Evolutionary conservation across 2,113 vertebrate species (phyloP), one percentile per base, ranked within the genome.

Genomic region (Halichoeres trimaculatus): DNA sequence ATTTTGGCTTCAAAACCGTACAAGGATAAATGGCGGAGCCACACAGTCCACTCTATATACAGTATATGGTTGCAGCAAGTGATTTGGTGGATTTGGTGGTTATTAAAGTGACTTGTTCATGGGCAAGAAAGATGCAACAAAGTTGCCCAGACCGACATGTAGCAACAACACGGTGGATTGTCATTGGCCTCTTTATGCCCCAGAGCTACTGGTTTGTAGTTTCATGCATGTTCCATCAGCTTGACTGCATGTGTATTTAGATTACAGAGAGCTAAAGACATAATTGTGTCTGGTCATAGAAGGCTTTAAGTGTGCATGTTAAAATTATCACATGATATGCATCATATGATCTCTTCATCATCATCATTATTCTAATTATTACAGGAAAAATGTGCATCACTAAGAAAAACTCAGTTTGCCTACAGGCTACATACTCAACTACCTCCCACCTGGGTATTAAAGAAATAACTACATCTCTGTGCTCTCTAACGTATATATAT

Each of bases 401-500:
- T 70, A 54, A 55, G 48, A 63, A 65, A 62, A 24, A 22, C 45
- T 77, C 30, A 40, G 80, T 55, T 64, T 38, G 30, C 55, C 80
- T 59, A 6, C 30, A 65, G 83, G 62, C 68, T 61, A 45, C 68
- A 14, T 13, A 41, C 36, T 85, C 35, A 45, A 71, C 88, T 83
- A 83, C 24, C 62, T 56, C 30, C 38, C 62, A 80, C 78, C 83
- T 81, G 69, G 76, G 78, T 80, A 78, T 75, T 2, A 62, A 24
- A 3, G 64, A 51, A 35, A 40, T 19, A 53, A 75, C 68, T 26
- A 3, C 10, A 51, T 55, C 1, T 59, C 13, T 22, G 63, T 2
- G 2, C 19, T 40, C 8, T 38, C 41, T 30, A 30, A 30, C 6
- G 6, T 30, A 6, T 30, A 61, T 41, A 55, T 48, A 10, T n/a